Conservation (phyloP, 2,888 invertebrate species). For the Molanna angustata region DNA sequence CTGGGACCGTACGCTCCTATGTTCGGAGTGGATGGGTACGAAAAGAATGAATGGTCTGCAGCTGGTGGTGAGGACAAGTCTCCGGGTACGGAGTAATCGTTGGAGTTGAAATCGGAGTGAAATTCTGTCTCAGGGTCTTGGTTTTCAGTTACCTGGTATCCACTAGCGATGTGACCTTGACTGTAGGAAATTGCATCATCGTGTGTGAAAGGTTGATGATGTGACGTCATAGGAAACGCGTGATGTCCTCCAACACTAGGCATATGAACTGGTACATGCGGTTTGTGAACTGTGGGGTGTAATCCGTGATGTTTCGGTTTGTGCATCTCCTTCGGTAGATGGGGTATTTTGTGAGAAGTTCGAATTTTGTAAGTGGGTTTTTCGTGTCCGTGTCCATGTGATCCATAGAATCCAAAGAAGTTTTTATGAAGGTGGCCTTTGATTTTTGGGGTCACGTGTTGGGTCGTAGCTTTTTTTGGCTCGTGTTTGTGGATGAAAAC, state of each 20-base stretch:
- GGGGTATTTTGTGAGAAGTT: slow-evolving; percentile 6
- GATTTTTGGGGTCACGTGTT: slow-evolving; percentile 43
- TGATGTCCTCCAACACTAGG: no score
- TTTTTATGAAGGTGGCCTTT: slow-evolving; percentile 35
- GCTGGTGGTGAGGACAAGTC: slow-evolving; percentile 32
- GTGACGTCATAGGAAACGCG: no score
- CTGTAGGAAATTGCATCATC: slow-evolving; percentile 42
- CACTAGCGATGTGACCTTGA: slow-evolving; percentile 32
- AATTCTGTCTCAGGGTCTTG: slow-evolving; percentile 41
- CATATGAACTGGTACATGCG: no score
- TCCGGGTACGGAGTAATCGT: slow-evolving; percentile 36
- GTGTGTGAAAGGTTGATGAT: slow-evolving; percentile 42
- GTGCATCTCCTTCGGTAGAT: no score
- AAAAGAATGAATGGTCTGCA: slow-evolving; percentile 24
- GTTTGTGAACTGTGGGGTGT: no score
- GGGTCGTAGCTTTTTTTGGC: slow-evolving; percentile 31
- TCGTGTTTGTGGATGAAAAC: slow-evolving; percentile 55
- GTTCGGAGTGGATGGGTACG: slow-evolving; percentile 23
- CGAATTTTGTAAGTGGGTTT: slow-evolving; percentile 14
- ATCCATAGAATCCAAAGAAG: slow-evolving; percentile 33
- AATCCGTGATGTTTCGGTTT: no score
- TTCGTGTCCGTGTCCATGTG: not conserved
- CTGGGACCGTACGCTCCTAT: not conserved
- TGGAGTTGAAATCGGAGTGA: slow-evolving; percentile 41
- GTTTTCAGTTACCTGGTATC: slow-evolving; percentile 52